Base-by-base conservation (phyloP, 1,140 invertebrate genomes). In the Arion vulgaris region DNA sequence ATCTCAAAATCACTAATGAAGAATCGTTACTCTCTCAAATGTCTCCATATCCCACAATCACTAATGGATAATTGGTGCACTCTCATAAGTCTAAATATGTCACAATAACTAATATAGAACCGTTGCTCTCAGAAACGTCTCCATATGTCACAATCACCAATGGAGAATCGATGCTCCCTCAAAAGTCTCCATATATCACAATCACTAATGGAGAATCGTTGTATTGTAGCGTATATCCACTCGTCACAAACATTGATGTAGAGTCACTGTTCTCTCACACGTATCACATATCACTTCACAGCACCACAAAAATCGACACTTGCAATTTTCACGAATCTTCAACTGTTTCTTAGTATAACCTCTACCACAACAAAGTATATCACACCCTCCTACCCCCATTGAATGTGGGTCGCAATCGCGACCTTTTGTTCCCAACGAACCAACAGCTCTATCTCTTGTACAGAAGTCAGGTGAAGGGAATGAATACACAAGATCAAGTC, bases 391-490 rank as follows among this genome's bases (percentile, higher is more conserved):
- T 28, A 91, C 86, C 0, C 89, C 92, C 83, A 88, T 88, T 1
- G 90, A 92, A 13, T 87, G 85, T 32, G 88, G 87, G 78, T 93
- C 92, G 84, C 93, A 94, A 34, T 84, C 78, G 69, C 93, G 84
- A n/a, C 87, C 90, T 34, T 83, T 85, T 2, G 90, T 91, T 15
- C 90, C 90, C 45, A 88, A 74, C 26, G 88, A 88, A 1, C 90
- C 90, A 62, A 83, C 81, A 71, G 86, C 86, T 79, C 84, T 83
- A 68, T 85, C 88, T 32, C 86, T 81, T 78, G 86, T 96, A 90
- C 98, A 98, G 92, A 98, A 99, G 90, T 98, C 96, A 0, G 97
- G 97, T 45, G 97, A 98, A 57, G 94, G 92, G 89, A 98, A 95
- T 83, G 98, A 93, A 92, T 95, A 98, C 23, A 98, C 96, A 83